phyloP scores from a whole-genome alignment of 2,888 invertebrate genomes.

The Lasioglossum vierecki region DNA sequence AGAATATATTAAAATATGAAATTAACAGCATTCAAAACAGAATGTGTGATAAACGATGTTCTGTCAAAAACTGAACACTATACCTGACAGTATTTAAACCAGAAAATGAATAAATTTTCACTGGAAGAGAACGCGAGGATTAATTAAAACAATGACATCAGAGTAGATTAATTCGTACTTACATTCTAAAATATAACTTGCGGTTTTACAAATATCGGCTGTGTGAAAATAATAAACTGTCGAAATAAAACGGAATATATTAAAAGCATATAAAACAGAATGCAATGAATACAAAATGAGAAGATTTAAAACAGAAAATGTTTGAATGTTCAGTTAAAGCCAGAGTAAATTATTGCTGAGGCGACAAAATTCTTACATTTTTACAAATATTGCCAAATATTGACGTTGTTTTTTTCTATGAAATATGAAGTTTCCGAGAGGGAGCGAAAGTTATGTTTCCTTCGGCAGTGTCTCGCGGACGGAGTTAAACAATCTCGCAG shows the following conservation, averaged over 20 bases:
- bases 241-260: neutral
- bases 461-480: neutral
- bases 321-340: neutral
- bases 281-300: neutral
- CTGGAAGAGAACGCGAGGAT: no score
- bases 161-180: no score
- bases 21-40: no score
- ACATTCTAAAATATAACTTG: no score
- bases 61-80: no score
- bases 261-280: neutral
- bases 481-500: neutral
- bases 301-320: neutral
- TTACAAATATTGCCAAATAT: neutral
- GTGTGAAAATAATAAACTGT: neutral
- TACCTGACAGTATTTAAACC: no score
- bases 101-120: no score
- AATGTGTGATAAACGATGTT: no score
- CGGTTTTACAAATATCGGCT: neutral
- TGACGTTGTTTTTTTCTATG: neutral
- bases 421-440: neutral
- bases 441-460: neutral
- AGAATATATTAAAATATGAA: no score
- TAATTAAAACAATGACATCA: no score
- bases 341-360: neutral
- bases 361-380: neutral